Evolutionary conservation across 2,797 vertebrate genomes (phyloP).

Genomic region (Taeniopygia guttata): DNA sequence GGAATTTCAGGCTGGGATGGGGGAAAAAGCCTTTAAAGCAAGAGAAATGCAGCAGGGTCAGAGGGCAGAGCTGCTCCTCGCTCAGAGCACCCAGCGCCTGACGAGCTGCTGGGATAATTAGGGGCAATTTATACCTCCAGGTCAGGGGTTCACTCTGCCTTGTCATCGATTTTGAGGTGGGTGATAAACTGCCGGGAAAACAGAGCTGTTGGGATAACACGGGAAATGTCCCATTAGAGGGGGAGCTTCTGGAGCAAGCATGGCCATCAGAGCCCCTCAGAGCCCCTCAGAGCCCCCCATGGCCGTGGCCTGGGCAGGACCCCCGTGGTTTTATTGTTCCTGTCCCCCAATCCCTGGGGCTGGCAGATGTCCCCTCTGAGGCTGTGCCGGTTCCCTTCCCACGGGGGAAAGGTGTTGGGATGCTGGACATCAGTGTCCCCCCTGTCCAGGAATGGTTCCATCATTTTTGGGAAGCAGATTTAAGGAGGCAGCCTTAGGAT

Average conservation of each 20-base stretch:
- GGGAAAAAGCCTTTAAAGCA: slow-evolving; percentile 45
- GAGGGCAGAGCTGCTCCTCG: slow-evolving; percentile 44
- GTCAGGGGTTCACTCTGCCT: slow-evolving; percentile 46
- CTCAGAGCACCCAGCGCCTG: neutral
- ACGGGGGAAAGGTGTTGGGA: neutral
- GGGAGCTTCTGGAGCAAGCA: neutral
- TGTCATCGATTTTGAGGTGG: slow-evolving; percentile 64
- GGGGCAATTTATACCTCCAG: slow-evolving; percentile 65
- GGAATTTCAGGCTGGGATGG: neutral
- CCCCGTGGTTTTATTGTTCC: rapidly evolving
- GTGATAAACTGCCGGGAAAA: slow-evolving; percentile 62
- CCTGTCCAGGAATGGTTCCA: rapidly evolving
- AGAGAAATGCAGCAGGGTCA: slow-evolving; percentile 37
- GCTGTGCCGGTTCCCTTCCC: neutral
- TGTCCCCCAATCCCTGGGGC: neutral
- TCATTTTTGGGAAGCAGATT: neutral
- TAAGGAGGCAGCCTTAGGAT: neutral
- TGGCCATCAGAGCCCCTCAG: rapidly evolving
- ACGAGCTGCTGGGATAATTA: slow-evolving; percentile 49
- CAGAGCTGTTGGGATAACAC: neutral
- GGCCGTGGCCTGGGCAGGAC: neutral
- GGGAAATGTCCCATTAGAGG: slow-evolving; percentile 41
- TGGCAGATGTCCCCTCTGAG: neutral
- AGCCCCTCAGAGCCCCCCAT: neutral
- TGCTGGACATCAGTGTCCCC: rapidly evolving